Evolutionary conservation across 2,888 invertebrate species (phyloP), one percentile per base, ranked within the genome.

Genomic region (Protophormia terraenovae): DNA sequence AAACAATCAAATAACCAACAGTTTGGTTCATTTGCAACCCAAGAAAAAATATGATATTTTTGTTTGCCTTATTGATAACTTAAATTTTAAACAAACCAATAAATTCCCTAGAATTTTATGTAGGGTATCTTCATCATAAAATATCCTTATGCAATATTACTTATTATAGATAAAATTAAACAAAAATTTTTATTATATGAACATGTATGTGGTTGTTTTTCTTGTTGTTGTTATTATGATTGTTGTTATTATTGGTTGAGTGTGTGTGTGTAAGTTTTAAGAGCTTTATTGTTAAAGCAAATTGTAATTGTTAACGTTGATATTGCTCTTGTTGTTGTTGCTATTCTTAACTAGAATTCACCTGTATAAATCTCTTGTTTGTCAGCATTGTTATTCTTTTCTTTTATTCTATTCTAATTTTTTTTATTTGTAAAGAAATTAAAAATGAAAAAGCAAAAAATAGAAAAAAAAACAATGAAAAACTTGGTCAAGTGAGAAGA

Each of bases 401-500:
- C 32, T 78, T 71, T 71, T 64, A 60, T 58, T 60, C 60, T 76
- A 67, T 29, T 72, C 32, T 58, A 19, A 22, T 22, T 16, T 16
- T 62, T 35, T 62, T 69, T 29, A 53, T 69, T 83, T 69, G 19
- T 67, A 73, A 67, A 83, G 77, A 78, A 72, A 83, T 67, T 75
- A 81, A 75, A 81, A 82, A 82, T 67, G 14, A 76, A 69, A 66
- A 79, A 29, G 3, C 12, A 4, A 32, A 29, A 58, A 79, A n/a
- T n/a, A n/a, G n/a, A n/a, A 64, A 64, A 64, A 16, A 41, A 35
- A 27, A 64, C 53, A 78, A 82, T 75, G 67, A 84, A 76, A 87
- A 88, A 87, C 83, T 88, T 88, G 87, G 88, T 88, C 88, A 88
- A 88, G 88, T 87, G 85, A 82, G 66, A 86, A 87, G 86, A 88